Evolutionary conservation across 2,888 invertebrate species (phyloP).

Genomic region (Ophion ventricosus): DNA sequence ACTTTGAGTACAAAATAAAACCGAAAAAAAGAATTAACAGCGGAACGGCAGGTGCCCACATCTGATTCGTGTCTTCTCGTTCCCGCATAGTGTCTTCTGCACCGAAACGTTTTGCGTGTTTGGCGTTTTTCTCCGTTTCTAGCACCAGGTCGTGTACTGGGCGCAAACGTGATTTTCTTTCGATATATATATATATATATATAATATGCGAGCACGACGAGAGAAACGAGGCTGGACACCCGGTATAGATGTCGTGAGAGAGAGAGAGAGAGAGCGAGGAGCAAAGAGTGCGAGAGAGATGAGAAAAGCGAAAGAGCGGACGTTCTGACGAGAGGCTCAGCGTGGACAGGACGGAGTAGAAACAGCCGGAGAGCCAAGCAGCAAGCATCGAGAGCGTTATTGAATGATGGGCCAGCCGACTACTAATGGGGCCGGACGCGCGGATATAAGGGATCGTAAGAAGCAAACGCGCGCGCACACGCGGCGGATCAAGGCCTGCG

Average conservation of each 20-base stretch:
- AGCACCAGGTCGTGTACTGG: constrained; percentile 17
- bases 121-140: neutral
- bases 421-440: constrained; percentile 83
- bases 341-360: constrained; percentile 61
- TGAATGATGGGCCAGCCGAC: constrained; percentile 83
- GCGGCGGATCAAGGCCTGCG: constrained; percentile 78
- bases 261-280: constrained; percentile 38
- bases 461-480: constrained; percentile 74
- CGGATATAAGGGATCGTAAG: constrained; percentile 79
- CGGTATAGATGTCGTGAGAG: constrained; percentile 65
- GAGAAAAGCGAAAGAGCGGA: constrained; percentile 46
- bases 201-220: neutral
- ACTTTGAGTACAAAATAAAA: neutral
- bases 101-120: neutral
- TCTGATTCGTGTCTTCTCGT: neutral
- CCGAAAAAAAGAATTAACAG: neutral
- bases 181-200: neutral
- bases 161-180: constrained; percentile 18
- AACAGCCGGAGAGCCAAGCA: constrained; percentile 59
- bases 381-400: constrained; percentile 80
- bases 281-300: constrained; percentile 17
- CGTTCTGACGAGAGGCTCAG: constrained; percentile 62
- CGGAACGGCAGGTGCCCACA: neutral
- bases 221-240: constrained; percentile 58
- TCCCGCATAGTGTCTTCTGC: neutral